Percentiles rank a stretch among this genome's conserved stretches.
phyloP scores from a whole-genome alignment of 2,888 invertebrate genomes.

The Pollenia amentaria region DNA sequence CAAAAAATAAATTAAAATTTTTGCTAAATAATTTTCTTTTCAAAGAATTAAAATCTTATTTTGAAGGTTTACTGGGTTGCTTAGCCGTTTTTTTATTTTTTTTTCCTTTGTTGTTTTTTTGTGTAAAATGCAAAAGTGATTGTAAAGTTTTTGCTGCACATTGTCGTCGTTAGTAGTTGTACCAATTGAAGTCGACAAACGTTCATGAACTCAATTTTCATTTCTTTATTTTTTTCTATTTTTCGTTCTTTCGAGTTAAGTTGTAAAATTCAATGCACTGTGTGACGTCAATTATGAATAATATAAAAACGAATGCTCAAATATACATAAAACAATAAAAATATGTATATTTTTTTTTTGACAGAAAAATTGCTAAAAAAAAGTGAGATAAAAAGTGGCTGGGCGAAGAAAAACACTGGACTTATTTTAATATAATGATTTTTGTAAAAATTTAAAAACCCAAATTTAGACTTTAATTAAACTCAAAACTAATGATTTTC shows the following conservation, averaged over 20 bases:
- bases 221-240: neutral
- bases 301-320: constrained; percentile 27
- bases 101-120: constrained; percentile 18
- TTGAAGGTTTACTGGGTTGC: neutral
- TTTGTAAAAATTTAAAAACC: no score
- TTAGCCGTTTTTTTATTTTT: constrained; percentile 1
- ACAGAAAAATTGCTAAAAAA: neutral
- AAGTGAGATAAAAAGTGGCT: no score
- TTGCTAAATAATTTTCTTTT: no score
- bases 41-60: neutral
- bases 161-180: constrained; percentile 25
- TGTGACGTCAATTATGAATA: constrained; percentile 72
- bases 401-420: no score
- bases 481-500: no score
- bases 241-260: constrained; percentile 3
- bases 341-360: neutral
- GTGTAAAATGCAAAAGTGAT: neutral
- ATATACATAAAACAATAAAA: neutral
- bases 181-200: constrained; percentile 82
- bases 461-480: neutral
- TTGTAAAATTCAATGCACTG: constrained; percentile 70
- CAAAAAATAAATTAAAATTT: no score
- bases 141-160: constrained; percentile 44
- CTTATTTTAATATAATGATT: no score
- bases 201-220: constrained; percentile 82